Evolutionary conservation across 2,113 vertebrate genomes (phyloP).

Genomic region (Hippolais icterina): DNA sequence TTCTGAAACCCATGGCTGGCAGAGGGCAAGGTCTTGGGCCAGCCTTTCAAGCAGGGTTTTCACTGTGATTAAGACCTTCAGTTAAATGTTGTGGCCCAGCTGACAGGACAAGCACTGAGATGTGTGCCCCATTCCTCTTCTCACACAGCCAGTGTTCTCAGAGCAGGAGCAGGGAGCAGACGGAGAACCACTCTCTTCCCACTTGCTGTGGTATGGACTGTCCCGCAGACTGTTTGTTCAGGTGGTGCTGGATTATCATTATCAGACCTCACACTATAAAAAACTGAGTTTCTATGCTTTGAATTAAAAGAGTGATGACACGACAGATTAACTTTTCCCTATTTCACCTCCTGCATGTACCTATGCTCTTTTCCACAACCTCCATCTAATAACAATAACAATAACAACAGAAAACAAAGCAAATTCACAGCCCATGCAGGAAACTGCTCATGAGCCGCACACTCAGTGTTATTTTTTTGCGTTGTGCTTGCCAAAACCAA

Average conservation of each 20-base stretch:
- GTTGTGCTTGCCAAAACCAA: slow-evolving; percentile 61
- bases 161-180: background rate
- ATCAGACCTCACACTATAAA: slow-evolving; percentile 57
- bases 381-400: slow-evolving; percentile 48
- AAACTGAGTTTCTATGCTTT: slow-evolving; percentile 33
- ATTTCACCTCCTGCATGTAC: background rate
- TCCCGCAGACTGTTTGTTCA: slow-evolving; percentile 47
- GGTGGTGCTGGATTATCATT: slow-evolving; percentile 59
- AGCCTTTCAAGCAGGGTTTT: background rate
- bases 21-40: background rate
- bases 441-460: slow-evolving; percentile 49
- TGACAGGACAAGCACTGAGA: rapidly evolving
- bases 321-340: slow-evolving; percentile 69
- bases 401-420: slow-evolving; percentile 43
- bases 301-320: slow-evolving; percentile 63
- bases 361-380: slow-evolving; percentile 35
- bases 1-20: background rate
- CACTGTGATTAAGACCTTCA: background rate
- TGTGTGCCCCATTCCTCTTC: background rate
- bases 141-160: background rate
- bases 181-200: rapidly evolving
- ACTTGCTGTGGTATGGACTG: background rate
- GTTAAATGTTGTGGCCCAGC: background rate
- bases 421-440: slow-evolving; percentile 59
- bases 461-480: slow-evolving; percentile 60